These are phyloP conservation scores for Limenitis camilla DNA, from an alignment of 2,888 invertebrate genomes.

Conservation along the genomic window DNA sequence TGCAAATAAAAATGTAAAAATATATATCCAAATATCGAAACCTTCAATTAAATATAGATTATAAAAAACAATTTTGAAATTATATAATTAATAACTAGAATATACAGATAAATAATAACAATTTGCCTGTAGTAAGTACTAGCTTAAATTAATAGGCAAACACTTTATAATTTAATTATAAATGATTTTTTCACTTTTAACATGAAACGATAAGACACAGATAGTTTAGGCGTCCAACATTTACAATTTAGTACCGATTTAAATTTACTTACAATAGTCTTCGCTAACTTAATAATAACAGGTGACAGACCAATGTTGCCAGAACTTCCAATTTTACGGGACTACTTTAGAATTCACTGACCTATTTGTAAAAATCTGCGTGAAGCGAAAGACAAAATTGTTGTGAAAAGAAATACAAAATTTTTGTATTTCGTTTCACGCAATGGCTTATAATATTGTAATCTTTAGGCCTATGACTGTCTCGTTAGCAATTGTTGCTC, in stretches of 20 bases:
- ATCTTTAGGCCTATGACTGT: too few relatives aligned
- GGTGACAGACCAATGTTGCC: not conserved
- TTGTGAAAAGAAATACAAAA: too few relatives aligned
- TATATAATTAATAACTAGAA: conserved; percentile 11
- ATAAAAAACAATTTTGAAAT: conserved; percentile 1
- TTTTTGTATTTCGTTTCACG: too few relatives aligned
- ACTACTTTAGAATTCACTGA: too few relatives aligned
- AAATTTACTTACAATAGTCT: conserved; percentile 17
- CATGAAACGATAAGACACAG: conserved; percentile 22
- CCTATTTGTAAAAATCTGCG: too few relatives aligned
- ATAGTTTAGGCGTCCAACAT: conserved; percentile 25
- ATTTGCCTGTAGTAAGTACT: conserved; percentile 14
- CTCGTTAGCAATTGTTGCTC: too few relatives aligned
- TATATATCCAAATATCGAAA: not conserved
- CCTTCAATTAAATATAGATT: conserved; percentile 6
- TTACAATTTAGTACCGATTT: conserved; percentile 29
- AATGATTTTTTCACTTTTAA: conserved; percentile 17
- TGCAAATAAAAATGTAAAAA: too few relatives aligned
- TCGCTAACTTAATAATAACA: conserved; percentile 10
- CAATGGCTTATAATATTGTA: too few relatives aligned
- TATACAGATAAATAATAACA: conserved; percentile 16
- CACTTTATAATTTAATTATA: conserved; percentile 11
- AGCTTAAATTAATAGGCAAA: conserved; percentile 19
- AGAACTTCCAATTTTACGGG: too few relatives aligned
- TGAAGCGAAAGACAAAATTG: too few relatives aligned